These are phyloP conservation scores for Acrocephalus kingi DNA, from an alignment of 2,113 vertebrate genomes.

Conservation along the genomic window DNA sequence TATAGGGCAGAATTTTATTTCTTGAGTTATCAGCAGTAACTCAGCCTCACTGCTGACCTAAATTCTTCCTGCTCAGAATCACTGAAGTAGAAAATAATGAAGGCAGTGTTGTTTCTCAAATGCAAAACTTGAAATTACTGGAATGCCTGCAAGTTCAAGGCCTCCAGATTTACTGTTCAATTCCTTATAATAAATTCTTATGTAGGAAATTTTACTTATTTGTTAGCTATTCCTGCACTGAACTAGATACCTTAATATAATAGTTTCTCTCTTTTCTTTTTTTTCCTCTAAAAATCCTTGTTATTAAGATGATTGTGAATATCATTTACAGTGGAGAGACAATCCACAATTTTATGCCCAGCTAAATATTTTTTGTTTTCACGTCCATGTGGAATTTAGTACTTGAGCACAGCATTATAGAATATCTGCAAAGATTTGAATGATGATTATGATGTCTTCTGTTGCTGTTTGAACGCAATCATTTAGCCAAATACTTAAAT, in stretches of 20 bases:
- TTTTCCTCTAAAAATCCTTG: accelerated
- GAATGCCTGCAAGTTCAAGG: constrained; percentile 23
- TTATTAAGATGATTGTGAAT: not conserved
- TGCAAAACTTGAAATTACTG: constrained; percentile 46
- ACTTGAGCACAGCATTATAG: not conserved
- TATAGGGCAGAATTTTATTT: constrained; percentile 63
- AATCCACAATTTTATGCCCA: not conserved
- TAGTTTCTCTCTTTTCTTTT: not conserved
- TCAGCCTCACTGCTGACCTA: constrained; percentile 65
- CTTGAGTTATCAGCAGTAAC: constrained; percentile 64
- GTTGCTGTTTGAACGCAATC: not conserved
- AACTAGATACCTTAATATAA: not conserved
- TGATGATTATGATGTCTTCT: not conserved
- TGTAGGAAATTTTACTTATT: not conserved
- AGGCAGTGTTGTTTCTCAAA: constrained; percentile 53
- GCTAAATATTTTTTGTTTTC: not conserved
- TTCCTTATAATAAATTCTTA: not conserved
- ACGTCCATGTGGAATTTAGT: not conserved
- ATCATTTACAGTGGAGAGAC: not conserved
- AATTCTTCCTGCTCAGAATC: constrained; percentile 58
- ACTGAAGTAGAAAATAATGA: constrained; percentile 69
- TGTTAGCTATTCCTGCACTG: not conserved
- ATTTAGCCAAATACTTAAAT: not conserved
- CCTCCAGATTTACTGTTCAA: not conserved
- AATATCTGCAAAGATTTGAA: not conserved